These are phyloP conservation scores for Channallabes apus DNA, from an alignment of 2,797 vertebrate genomes.

Conservation along the genomic window DNA sequence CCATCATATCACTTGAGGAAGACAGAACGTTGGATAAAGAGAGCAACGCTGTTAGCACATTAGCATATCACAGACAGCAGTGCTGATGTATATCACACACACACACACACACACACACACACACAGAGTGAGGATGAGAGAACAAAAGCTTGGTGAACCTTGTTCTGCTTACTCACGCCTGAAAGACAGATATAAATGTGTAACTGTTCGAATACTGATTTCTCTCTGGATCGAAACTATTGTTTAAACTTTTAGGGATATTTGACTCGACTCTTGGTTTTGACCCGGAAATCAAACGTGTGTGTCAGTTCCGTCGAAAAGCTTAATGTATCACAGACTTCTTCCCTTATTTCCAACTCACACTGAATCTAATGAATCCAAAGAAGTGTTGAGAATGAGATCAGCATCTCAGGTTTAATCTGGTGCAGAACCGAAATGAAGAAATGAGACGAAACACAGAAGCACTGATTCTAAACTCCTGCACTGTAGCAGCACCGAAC, in stretches of 20 bases:
- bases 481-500: not conserved
- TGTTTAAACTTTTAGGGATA: not conserved
- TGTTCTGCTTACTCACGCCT: not conserved
- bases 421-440: not conserved
- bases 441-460: not conserved
- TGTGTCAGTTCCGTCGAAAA: not conserved
- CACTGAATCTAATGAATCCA: not conserved
- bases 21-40: slow-evolving; percentile 16
- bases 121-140: not conserved
- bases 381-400: not conserved
- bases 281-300: not conserved
- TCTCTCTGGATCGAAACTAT: too few relatives aligned
- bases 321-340: not conserved
- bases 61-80: not conserved
- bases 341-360: not conserved
- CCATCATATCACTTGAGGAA: slow-evolving; percentile 23
- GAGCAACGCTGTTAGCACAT: slow-evolving; percentile 12
- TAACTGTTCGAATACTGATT: not conserved
- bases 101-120: not conserved
- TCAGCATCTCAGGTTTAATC: not conserved
- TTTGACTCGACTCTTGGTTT: not conserved
- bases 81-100: not conserved
- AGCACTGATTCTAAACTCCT: not conserved
- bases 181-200: not conserved
- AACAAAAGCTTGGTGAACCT: not conserved